Conservation (phyloP, 1,140 invertebrate species). For the Eriosoma lanigerum region DNA sequence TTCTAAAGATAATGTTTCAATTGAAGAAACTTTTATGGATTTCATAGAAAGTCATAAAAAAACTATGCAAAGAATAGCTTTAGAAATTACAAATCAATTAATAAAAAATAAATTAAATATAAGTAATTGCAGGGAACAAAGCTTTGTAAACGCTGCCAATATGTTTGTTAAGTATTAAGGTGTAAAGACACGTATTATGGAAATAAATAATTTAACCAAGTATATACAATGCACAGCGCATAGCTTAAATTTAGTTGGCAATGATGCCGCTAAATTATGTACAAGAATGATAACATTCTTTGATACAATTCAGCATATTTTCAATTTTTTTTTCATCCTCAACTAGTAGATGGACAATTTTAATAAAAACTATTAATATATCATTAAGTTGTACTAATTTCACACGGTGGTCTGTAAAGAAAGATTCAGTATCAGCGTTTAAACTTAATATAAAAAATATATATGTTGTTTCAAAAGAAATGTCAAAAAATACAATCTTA, state of each 20-base stretch:
- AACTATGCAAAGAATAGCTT: neutral
- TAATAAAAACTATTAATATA: neutral
- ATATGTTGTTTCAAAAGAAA: neutral
- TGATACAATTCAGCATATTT: neutral
- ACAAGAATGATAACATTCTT: constrained; percentile 6
- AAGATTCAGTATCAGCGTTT: neutral
- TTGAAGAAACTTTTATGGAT: neutral
- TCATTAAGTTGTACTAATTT: neutral
- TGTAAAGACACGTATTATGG: constrained; percentile 54
- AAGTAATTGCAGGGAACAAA: constrained; percentile 54
- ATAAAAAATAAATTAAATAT: constrained; percentile 13
- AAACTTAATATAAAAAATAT: neutral
- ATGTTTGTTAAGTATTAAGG: constrained; percentile 56
- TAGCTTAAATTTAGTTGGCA: constrained; percentile 53
- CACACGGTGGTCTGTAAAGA: neutral
- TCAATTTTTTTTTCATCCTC: neutral
- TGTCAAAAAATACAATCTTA: neutral
- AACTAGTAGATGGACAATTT: neutral
- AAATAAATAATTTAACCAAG: constrained; percentile 37
- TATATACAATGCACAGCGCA: constrained; percentile 53
- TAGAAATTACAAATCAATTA: neutral
- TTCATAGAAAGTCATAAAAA: constrained; percentile 6
- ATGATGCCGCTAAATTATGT: constrained; percentile 21
- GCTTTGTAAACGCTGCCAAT: constrained; percentile 56
- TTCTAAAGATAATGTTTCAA: neutral